phyloP scores from a whole-genome alignment of 2,797 vertebrate genomes.

The Mareca strepera region DNA sequence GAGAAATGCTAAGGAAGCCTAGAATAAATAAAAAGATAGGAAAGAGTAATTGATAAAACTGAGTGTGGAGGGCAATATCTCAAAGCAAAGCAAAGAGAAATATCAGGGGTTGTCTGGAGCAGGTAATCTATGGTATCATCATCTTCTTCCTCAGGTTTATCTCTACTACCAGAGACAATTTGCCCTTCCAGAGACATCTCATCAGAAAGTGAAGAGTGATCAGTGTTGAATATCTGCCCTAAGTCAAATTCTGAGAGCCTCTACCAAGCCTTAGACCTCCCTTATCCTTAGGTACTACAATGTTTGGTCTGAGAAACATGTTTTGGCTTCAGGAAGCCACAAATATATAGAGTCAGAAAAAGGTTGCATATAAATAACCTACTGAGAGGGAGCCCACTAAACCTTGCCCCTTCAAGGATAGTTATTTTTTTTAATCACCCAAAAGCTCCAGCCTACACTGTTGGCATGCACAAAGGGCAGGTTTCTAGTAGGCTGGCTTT shows the following conservation, averaged over 20 bases:
- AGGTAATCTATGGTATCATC: not conserved
- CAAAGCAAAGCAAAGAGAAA: not conserved
- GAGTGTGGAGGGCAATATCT: not conserved
- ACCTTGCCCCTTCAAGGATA: rapidly evolving
- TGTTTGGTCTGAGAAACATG: not conserved
- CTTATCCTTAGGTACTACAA: not conserved
- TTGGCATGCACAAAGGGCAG: not conserved
- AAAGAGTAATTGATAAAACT: not conserved
- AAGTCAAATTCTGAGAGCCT: not conserved
- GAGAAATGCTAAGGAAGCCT: not conserved
- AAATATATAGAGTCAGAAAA: no score
- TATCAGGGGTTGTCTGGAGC: not conserved
- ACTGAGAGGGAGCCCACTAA: not conserved
- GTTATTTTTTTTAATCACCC: not conserved
- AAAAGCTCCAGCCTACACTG: not conserved
- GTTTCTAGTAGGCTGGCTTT: not conserved
- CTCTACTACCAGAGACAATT: not conserved
- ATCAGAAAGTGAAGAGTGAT: not conserved
- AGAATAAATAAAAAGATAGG: not conserved
- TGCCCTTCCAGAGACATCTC: not conserved
- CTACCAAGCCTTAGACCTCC: not conserved
- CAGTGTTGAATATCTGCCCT: not conserved
- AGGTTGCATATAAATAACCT: not conserved
- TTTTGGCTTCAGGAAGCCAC: not conserved
- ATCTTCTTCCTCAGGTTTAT: not conserved